A percentile compares a stretch with the other conserved stretches of the same genome.
Conservation (phyloP, 64 coral and sea anemone species). For the Porites australiensis region DNA sequence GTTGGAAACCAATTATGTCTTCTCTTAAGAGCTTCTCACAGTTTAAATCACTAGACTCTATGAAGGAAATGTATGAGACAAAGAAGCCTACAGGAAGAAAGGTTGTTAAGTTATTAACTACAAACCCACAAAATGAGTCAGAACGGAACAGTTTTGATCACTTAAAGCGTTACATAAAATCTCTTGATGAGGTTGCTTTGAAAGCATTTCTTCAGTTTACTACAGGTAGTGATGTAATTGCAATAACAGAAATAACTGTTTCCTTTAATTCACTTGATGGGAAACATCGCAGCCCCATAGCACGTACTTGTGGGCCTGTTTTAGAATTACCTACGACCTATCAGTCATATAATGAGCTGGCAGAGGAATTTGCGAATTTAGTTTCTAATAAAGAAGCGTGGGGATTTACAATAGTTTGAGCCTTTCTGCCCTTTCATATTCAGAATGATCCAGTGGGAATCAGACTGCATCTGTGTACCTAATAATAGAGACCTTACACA, state of each 20-base stretch:
- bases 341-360: conserved; percentile 44
- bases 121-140: conserved; percentile 17
- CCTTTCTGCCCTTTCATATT: conserved; percentile 57
- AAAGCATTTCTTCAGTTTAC: conserved; percentile 65
- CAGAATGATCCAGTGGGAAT: conserved; percentile 61
- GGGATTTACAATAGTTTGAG: conserved; percentile 76
- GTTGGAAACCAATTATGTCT: conserved; percentile 71
- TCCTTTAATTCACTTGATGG: conserved; percentile 70
- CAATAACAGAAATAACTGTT: conserved; percentile 43
- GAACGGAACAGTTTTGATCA: conserved; percentile 17
- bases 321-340: conserved; percentile 73
- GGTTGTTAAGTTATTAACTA: conserved; percentile 36
- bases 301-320: conserved; percentile 71
- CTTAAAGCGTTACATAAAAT: conserved; percentile 49
- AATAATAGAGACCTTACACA: conserved; percentile 58
- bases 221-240: conserved; percentile 61
- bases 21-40: conserved; percentile 52
- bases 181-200: conserved; percentile 38
- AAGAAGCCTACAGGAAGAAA: conserved; percentile 63
- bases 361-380: conserved; percentile 75
- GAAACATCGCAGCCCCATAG: conserved; percentile 57
- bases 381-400: conserved; percentile 59
- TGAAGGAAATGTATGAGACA: conserved; percentile 51
- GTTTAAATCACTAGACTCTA: conserved; percentile 40
- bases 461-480: conserved; percentile 53